Evolutionary conservation across 2,888 invertebrate genomes (phyloP).

Genomic region (Tryphoninae sp.): DNA sequence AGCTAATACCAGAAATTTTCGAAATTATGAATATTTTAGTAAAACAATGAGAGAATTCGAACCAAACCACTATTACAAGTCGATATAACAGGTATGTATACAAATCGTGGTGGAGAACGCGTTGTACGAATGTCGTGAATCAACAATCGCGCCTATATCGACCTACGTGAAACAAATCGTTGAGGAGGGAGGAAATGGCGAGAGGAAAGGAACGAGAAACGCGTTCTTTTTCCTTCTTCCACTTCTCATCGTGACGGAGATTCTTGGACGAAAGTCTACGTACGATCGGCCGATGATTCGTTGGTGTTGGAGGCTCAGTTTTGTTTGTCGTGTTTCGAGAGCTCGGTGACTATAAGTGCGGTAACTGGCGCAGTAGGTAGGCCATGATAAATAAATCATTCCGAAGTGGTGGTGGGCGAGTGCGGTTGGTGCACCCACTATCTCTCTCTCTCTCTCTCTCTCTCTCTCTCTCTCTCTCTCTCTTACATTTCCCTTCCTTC

Average conservation of each 20-base stretch:
- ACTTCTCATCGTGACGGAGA: slow-evolving; percentile 26
- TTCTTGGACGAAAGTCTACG: slow-evolving; percentile 22
- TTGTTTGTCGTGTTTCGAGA: slow-evolving; percentile 27
- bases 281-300: neutral
- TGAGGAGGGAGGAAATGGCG: slow-evolving; percentile 15
- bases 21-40: neutral
- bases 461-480: slow-evolving; percentile 20
- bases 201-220: slow-evolving; percentile 15
- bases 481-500: slow-evolving; percentile 61
- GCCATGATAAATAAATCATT: slow-evolving; percentile 76
- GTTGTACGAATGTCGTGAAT: slow-evolving; percentile 53
- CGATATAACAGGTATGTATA: slow-evolving; percentile 9
- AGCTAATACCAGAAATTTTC: neutral
- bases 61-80: slow-evolving; percentile 1
- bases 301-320: slow-evolving; percentile 28
- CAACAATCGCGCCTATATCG: slow-evolving; percentile 46
- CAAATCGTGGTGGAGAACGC: slow-evolving; percentile 35
- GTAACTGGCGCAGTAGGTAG: slow-evolving; percentile 76
- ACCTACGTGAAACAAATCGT: slow-evolving; percentile 54
- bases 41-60: neutral
- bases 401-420: slow-evolving; percentile 65
- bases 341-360: slow-evolving; percentile 56
- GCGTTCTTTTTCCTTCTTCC: slow-evolving; percentile 14
- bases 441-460: slow-evolving; percentile 40
- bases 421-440: slow-evolving; percentile 61